phyloP scores from a whole-genome alignment of 2,888 invertebrate genomes.

The Plagodis pulveraria region DNA sequence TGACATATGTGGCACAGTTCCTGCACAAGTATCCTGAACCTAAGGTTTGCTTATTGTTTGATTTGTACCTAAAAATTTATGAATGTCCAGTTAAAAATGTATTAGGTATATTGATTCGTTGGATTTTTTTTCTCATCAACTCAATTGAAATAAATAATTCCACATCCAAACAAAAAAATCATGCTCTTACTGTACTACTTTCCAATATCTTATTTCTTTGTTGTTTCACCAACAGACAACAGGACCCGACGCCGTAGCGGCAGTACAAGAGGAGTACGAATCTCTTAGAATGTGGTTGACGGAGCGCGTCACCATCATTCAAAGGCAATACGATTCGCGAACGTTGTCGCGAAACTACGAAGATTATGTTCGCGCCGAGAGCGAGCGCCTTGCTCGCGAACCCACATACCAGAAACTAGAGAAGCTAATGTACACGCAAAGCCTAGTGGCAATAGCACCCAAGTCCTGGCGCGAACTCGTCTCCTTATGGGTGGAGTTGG shows the following conservation, averaged over 20 bases:
- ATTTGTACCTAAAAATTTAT: too few species aligned
- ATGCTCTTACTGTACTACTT: background rate
- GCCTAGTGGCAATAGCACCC: conserved; percentile 91
- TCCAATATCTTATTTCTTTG: conserved; percentile 14
- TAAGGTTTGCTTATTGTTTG: conserved; percentile 73
- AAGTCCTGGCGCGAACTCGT: conserved; percentile 95
- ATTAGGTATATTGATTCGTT: too few species aligned
- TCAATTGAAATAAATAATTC: too few species aligned
- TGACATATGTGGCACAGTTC: conserved; percentile 99
- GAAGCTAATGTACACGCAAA: conserved; percentile 91
- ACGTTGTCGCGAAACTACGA: conserved; percentile 91
- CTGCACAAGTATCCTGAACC: conserved; percentile 97
- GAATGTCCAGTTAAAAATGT: too few species aligned
- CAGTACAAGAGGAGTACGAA: conserved; percentile 92
- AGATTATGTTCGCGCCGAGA: conserved; percentile 91
- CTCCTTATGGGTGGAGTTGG: conserved; percentile 92
- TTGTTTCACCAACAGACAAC: conserved; percentile 78
- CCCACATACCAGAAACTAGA: conserved; percentile 91
- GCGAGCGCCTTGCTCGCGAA: conserved; percentile 90
- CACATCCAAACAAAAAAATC: background rate
- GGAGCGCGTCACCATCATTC: conserved; percentile 90
- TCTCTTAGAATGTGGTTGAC: conserved; percentile 92
- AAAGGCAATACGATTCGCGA: conserved; percentile 90
- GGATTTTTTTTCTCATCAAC: too few species aligned
- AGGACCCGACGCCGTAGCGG: conserved; percentile 89